Evolutionary conservation across 2,888 invertebrate genomes (phyloP), one percentile per base, ranked within the genome.

Genomic region (Caenorhabditis panamensis): DNA sequence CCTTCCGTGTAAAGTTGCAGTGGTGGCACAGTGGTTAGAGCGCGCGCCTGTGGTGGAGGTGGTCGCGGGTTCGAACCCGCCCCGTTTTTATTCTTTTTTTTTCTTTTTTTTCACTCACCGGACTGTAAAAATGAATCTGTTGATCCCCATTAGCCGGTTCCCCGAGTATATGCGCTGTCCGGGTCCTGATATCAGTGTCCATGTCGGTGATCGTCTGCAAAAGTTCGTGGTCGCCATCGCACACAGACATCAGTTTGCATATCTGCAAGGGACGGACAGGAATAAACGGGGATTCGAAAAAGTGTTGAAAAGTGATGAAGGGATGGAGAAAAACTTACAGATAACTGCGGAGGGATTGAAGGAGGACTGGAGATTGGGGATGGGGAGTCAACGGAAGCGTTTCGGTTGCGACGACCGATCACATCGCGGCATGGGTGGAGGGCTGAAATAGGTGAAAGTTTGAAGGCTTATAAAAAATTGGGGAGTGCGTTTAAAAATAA

Each of bases 371-470:
- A 76, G 31, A 73, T 72, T 18, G 72, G 82, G 3, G 78, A 76
- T n/a, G n/a, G n/a, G 5, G 81, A 81, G 22, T 82, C 76, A 3
- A 54, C 54, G 1, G 79, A 79, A 22, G 72, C 53, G 16, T 79
- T 75, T 1, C 73, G 62, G 13, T 71, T 73, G 41, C 85, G 79
- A 6, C 81, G 63, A n/a, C 85, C 85, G 26, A 85, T 85, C 11
- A 79, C 71, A 53, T 85, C 85, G 20, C 85, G 79, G 51, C 78
- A 78, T 2, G 85, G 85, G 37, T 85, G 84, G 0, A 85, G 82
- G 11, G 85, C 85, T 84, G 59, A 20, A 83, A 79, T 5, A 58
- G n/a, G n/a, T n/a, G n/a, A n/a, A n/a, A n/a, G n/a, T n/a, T n/a
- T n/a, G n/a, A n/a, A n/a, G n/a, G n/a, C n/a, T n/a, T n/a, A n/a